Base-by-base conservation (phyloP, 2,888 invertebrate genomes). In the Epistrophe eligans region DNA sequence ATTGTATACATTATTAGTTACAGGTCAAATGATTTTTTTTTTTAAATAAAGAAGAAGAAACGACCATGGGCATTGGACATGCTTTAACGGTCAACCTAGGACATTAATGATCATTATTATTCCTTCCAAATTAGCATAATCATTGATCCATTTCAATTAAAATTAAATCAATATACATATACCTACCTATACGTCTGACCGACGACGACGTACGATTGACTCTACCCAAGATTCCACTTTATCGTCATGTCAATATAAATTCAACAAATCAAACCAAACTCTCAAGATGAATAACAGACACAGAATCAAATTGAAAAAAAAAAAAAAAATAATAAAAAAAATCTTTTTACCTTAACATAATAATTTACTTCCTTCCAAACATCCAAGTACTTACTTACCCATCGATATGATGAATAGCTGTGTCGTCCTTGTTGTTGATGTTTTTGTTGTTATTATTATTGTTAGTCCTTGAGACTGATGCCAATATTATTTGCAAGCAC, bases 401-500 rank as follows among this genome's bases (percentile, higher is more conserved):
- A 62, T 62, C 40, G 38, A 43, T 32, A 32, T 40, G 40, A 62
- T 62, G 15, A 40, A 62, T 62, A 38, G 24, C 40, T 62, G 10
- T 52, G 24, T 28, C n/a, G 28, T n/a, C 55, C 8, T 17, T 15
- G 40, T 24, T 60, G 60, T 58, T 17, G 35, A 11, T n/a, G 40
- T 9, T 60, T 4, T 17, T 10, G 13, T 1, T 55, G 6, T 24
- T 55, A 28, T 24, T 24, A 28, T 24, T 55, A 24, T 19, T 32
- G 35, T 43, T 5, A 43, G 40, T 55, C 67, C 84, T 85, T 77
- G 73, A 85, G 84, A 85, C 84, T 85, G 66, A 55, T 55, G 15
- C 43, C 81, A 85, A 77, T 81, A 85, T 81, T 77, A 77, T 81
- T 77, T 71, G 62, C 55, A 72, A 72, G 80, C 43, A 66, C 35